phyloP scores from a whole-genome alignment of 2,888 invertebrate genomes.

The Ommatoiulus sabulosus region DNA sequence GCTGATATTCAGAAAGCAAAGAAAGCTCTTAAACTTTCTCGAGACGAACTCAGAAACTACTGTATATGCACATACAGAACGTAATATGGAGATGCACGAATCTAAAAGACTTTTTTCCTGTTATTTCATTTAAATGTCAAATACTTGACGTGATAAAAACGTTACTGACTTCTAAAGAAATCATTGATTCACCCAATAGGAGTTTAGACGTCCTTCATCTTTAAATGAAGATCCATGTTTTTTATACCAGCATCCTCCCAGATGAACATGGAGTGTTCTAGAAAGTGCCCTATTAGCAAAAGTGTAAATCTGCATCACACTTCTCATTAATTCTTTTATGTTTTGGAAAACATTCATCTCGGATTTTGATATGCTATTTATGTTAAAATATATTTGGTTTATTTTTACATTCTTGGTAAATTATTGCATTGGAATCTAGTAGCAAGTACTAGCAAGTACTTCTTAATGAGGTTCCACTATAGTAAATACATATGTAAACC shows the following conservation, averaged over 20 bases:
- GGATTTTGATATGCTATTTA: no score
- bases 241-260: neutral
- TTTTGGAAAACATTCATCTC: neutral
- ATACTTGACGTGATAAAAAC: neutral
- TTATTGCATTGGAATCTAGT: no score
- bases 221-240: neutral
- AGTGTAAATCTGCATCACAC: no score
- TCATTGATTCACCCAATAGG: neutral
- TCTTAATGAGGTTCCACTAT: no score
- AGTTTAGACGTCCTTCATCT: neutral
- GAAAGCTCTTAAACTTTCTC: neutral
- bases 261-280: no score
- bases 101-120: neutral
- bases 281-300: no score
- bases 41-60: no score
- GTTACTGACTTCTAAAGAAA: neutral
- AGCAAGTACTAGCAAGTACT: no score
- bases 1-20: neutral
- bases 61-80: neutral
- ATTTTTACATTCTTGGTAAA: no score
- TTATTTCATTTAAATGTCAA: neutral
- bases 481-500: no score
- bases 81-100: neutral
- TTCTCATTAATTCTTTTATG: neutral
- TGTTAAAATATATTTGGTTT: no score